These are phyloP conservation scores for Laticauda laticaudata DNA, from an alignment of 2,113 vertebrate species.

Conservation along the genomic window DNA sequence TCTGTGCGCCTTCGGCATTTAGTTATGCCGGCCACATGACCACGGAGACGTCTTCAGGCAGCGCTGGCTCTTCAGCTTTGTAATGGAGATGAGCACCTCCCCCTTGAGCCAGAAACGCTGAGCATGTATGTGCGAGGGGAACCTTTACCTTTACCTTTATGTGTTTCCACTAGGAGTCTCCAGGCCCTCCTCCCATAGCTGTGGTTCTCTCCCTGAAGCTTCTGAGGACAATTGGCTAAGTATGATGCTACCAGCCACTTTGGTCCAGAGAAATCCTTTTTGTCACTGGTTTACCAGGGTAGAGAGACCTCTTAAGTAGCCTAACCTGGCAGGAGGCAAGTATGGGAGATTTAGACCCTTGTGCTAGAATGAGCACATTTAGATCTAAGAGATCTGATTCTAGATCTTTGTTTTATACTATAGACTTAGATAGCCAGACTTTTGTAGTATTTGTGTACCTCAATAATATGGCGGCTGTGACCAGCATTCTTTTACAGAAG, in stretches of 20 bases:
- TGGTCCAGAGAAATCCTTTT: neutral
- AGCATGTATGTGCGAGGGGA: too few species aligned
- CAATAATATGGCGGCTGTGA: fast-evolving
- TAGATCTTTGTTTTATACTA: neutral
- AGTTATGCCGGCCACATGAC: too few species aligned
- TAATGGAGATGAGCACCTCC: too few species aligned
- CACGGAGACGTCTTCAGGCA: too few species aligned
- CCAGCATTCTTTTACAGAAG: neutral
- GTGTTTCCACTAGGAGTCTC: neutral
- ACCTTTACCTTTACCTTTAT: too few species aligned
- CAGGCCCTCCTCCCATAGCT: neutral
- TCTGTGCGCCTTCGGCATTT: too few species aligned
- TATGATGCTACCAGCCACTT: neutral
- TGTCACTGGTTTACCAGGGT: neutral
- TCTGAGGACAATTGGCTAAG: neutral
- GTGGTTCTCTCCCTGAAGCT: neutral
- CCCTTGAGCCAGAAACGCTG: too few species aligned
- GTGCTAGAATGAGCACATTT: neutral
- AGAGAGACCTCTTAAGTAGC: neutral
- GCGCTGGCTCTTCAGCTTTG: too few species aligned
- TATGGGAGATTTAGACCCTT: neutral
- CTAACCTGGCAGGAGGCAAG: neutral
- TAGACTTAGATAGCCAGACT: neutral
- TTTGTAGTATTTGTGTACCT: fast-evolving
- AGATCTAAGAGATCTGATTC: neutral